phyloP scores from a whole-genome alignment of 2,888 invertebrate species.

The Microctonus aethiopoides region DNA sequence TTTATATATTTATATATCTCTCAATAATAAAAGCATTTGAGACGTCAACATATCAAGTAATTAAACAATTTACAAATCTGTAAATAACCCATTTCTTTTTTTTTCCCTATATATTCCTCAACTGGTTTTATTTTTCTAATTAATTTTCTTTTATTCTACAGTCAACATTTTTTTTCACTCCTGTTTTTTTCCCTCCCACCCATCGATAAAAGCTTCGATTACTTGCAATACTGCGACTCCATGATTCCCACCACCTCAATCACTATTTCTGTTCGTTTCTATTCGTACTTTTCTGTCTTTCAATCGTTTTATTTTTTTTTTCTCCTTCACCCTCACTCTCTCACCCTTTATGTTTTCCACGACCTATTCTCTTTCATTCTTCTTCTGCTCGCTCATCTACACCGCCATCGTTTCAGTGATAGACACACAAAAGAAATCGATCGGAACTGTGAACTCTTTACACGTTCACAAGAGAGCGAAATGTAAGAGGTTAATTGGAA shows the following conservation, averaged over 20 bases:
- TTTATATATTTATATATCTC: not conserved
- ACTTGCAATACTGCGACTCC: slow-evolving; percentile 1
- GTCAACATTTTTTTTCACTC: not conserved
- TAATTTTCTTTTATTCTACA: not conserved
- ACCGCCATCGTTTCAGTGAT: not conserved
- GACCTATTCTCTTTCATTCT: not conserved
- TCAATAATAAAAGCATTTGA: not conserved
- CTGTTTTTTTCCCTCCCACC: not conserved
- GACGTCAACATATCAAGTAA: not conserved
- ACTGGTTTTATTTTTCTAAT: not conserved
- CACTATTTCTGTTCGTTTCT: not conserved
- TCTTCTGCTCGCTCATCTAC: not conserved
- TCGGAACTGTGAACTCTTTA: slow-evolving; percentile 15
- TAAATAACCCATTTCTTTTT: not conserved
- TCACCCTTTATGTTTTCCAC: not conserved
- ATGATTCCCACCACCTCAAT: slow-evolving; percentile 3
- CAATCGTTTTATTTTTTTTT: too few species aligned
- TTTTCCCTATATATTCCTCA: not conserved
- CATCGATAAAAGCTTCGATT: slow-evolving; percentile 27
- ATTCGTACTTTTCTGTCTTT: too few species aligned
- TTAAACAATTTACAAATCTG: not conserved
- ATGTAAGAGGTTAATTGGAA: slow-evolving; percentile 57
- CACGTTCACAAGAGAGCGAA: slow-evolving; percentile 38
- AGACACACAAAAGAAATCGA: slow-evolving; percentile 30
- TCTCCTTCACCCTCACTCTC: not conserved